phyloP scores from a whole-genome alignment of 2,888 invertebrate genomes.

The Aphidoletes aphidimyza region DNA sequence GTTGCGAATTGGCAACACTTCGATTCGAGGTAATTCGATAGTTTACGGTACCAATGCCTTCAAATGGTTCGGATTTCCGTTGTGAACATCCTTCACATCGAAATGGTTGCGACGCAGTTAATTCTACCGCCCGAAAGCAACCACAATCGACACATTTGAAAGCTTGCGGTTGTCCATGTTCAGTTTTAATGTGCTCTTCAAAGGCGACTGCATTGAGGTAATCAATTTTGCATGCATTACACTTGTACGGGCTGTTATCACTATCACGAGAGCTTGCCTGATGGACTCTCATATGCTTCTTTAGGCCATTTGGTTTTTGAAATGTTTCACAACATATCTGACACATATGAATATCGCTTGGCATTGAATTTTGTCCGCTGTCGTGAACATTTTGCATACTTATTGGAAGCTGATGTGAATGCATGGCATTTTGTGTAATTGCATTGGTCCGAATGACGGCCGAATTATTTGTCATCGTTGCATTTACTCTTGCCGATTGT shows the following conservation, averaged over 20 bases:
- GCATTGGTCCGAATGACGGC: neutral
- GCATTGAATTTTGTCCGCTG: neutral
- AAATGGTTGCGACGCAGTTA: constrained; percentile 1
- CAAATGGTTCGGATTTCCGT: neutral
- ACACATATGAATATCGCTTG: constrained; percentile 20
- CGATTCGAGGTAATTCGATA: constrained; percentile 17
- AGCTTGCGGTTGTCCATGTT: constrained; percentile 26
- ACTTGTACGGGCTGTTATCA: constrained; percentile 48
- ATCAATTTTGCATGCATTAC: constrained; percentile 44
- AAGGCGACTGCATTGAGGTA: neutral
- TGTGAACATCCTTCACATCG: constrained; percentile 44
- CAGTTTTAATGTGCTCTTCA: constrained; percentile 45
- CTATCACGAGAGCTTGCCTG: neutral
- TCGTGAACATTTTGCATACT: too few relatives aligned
- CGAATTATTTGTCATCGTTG: neutral
- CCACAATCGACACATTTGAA: constrained; percentile 54
- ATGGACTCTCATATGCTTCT: constrained; percentile 10
- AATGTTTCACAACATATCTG: constrained; percentile 38
- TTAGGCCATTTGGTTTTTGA: neutral
- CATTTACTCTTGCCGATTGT: neutral
- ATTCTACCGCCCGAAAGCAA: constrained; percentile 43
- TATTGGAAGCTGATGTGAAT: neutral
- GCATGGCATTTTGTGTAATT: neutral
- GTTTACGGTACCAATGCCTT: neutral
- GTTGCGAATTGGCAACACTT: neutral